Percentiles rank a stretch among this genome's conserved stretches.
phyloP scores from a whole-genome alignment of 2,113 vertebrate genomes.

The Notothenia coriiceps region DNA sequence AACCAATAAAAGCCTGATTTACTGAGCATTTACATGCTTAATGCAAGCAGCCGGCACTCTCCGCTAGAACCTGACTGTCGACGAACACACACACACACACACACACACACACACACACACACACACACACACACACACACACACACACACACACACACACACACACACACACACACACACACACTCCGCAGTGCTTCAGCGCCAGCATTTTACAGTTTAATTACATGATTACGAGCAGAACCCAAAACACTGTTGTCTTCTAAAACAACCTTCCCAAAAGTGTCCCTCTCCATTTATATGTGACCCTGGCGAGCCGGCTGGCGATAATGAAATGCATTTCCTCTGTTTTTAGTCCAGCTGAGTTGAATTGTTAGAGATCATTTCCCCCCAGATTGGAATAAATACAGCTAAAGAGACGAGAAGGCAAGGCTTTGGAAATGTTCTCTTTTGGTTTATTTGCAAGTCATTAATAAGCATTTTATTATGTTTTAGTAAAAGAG shows the following conservation, averaged over 20 bases:
- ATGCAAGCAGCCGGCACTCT: constrained; percentile 83
- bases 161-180: constrained; percentile 36
- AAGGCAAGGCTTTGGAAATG: constrained; percentile 11
- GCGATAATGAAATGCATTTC: constrained; percentile 83
- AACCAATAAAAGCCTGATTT: constrained; percentile 90
- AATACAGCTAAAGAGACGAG: constrained; percentile 64
- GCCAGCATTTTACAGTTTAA: constrained; percentile 85
- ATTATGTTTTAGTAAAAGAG: constrained; percentile 36
- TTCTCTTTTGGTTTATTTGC: constrained; percentile 3
- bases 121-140: constrained; percentile 47
- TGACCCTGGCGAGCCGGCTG: constrained; percentile 78
- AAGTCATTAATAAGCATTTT: constrained; percentile 43
- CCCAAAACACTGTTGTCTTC: constrained; percentile 82
- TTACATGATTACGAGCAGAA: constrained; percentile 85
- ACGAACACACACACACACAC: constrained; percentile 45
- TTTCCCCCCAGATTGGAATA: constrained; percentile 69
- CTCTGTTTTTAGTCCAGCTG: constrained; percentile 77
- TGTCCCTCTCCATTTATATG: constrained; percentile 83
- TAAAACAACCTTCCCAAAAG: constrained; percentile 83
- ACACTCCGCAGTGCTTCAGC: constrained; percentile 34
- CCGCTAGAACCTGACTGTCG: constrained; percentile 60
- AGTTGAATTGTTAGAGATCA: constrained; percentile 84
- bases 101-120: constrained; percentile 31
- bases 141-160: constrained; percentile 37
- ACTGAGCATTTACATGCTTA: constrained; percentile 88